Conservation (phyloP, 1,140 invertebrate genomes). For the Sarcophaga bullata region DNA sequence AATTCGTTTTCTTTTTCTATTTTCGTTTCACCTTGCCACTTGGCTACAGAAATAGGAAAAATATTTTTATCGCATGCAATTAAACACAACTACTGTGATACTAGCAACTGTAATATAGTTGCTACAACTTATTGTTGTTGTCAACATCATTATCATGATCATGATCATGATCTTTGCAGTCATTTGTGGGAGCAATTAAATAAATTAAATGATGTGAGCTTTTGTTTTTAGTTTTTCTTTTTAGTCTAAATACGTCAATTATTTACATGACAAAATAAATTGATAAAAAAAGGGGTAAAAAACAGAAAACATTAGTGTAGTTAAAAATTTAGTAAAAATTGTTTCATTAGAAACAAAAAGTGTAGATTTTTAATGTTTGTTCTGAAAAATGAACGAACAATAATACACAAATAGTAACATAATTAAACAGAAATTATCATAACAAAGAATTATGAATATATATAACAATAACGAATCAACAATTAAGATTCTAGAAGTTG, state of each 20-base stretch:
- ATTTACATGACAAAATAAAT: conserved; percentile 7
- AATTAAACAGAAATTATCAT: too few species aligned
- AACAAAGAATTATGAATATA: too few species aligned
- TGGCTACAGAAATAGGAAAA: not conserved
- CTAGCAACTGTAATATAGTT: not conserved
- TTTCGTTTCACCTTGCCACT: not conserved
- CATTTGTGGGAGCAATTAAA: conserved; percentile 16
- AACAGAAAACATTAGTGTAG: not conserved
- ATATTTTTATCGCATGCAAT: not conserved
- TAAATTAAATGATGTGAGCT: conserved; percentile 27
- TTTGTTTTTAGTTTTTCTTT: not conserved
- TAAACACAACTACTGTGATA: not conserved
- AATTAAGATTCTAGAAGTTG: too few species aligned
- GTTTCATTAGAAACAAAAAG: too few species aligned
- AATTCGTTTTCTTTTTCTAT: not conserved
- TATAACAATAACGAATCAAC: too few species aligned
- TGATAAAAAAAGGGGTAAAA: not conserved
- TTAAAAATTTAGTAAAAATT: not conserved
- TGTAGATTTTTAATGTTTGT: too few species aligned
- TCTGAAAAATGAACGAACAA: too few species aligned
- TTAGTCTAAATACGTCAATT: conserved; percentile 32
- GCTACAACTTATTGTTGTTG: not conserved
- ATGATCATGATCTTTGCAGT: not conserved
- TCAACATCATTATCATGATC: not conserved
- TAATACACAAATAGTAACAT: too few species aligned